Conservation (phyloP, 2,888 invertebrate species). For the Drosophila phalerata region DNA sequence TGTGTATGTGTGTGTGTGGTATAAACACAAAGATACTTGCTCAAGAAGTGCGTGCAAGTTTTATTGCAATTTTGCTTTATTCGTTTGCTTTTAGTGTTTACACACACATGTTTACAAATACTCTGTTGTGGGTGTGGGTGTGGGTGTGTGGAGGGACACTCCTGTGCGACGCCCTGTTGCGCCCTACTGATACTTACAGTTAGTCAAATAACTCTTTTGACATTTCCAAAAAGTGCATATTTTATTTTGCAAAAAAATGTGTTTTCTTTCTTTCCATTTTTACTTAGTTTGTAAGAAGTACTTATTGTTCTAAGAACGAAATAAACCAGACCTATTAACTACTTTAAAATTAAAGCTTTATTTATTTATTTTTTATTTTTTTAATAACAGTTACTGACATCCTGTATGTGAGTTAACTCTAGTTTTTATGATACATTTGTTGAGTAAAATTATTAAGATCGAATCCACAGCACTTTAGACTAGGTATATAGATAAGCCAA, state of each 20-base stretch:
- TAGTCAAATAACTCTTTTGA: neutral
- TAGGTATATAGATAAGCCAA: slow-evolving; percentile 7
- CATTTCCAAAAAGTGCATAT: neutral
- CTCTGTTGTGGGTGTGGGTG: slow-evolving; percentile 22
- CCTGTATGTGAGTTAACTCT: neutral
- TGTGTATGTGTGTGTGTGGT: slow-evolving; percentile 4
- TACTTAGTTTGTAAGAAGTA: too few relatives aligned
- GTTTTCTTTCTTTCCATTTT: too few relatives aligned
- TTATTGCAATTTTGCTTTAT: slow-evolving; percentile 45
- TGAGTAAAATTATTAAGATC: neutral
- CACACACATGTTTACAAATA: neutral
- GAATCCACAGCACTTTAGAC: neutral
- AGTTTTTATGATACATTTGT: neutral
- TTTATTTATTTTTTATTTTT: too few relatives aligned
- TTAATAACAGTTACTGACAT: too few relatives aligned
- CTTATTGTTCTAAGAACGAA: too few relatives aligned
- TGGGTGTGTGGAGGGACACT: slow-evolving; percentile 21
- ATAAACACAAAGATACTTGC: slow-evolving; percentile 7
- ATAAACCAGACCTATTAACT: too few relatives aligned
- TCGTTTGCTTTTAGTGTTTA: slow-evolving; percentile 38
- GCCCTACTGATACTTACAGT: slow-evolving; percentile 2
- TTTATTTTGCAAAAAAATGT: too few relatives aligned
- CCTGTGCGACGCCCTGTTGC: slow-evolving; percentile 5
- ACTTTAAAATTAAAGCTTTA: too few relatives aligned
- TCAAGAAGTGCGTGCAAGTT: slow-evolving; percentile 40